Percentiles rank a stretch among this genome's conserved stretches.
Conservation (phyloP, 2,888 invertebrate species). For the Agrochola lychnidis region DNA sequence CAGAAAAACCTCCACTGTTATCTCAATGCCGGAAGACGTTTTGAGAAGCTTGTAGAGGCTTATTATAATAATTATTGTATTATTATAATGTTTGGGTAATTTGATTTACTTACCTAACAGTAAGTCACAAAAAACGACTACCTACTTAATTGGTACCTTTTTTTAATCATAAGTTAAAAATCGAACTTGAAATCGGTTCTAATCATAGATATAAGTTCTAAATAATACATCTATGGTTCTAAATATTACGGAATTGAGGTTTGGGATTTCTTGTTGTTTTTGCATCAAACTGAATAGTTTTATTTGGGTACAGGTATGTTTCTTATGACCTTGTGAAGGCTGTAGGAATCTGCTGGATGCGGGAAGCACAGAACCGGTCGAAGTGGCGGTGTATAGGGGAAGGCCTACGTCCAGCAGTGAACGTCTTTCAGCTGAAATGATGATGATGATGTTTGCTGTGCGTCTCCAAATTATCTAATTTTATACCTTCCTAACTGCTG, state of each 20-base stretch:
- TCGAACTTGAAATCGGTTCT: neutral
- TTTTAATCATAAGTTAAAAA: neutral
- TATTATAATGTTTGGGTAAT: constrained; percentile 44
- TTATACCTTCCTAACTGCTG: neutral
- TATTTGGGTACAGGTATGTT: no score
- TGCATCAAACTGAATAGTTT: neutral
- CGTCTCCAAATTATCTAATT: no score
- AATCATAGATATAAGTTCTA: no score
- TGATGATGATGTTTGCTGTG: no score
- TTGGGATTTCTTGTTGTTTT: neutral
- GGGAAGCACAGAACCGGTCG: no score
- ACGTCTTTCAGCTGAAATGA: no score
- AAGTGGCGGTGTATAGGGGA: no score
- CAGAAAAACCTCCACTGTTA: neutral
- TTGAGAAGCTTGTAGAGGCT: constrained; percentile 4
- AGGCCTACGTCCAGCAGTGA: no score
- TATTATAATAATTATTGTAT: constrained; percentile 49
- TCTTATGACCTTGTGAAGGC: no score
- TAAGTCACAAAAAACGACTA: constrained; percentile 37
- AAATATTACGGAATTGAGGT: neutral
- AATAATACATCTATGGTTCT: no score
- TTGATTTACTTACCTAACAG: constrained; percentile 34
- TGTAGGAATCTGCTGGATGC: no score
- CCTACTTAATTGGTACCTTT: constrained; percentile 21
- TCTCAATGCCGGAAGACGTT: constrained; percentile 47